These are phyloP conservation scores for Sebastes itinus DNA, from an alignment of 2,797 vertebrate species.

Conservation along the genomic window DNA sequence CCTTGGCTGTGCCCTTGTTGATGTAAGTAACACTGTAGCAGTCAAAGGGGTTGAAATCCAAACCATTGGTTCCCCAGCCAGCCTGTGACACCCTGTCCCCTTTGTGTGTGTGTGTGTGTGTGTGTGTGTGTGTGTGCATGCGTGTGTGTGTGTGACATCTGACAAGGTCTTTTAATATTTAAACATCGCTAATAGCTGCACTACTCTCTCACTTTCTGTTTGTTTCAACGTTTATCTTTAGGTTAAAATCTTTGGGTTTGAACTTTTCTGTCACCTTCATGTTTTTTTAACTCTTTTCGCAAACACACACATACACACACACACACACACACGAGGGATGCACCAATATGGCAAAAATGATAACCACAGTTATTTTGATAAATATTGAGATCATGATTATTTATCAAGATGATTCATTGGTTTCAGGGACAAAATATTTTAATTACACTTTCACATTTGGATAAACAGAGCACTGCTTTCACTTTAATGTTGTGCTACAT, in stretches of 20 bases:
- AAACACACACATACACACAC: too few species aligned
- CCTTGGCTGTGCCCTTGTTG: conserved; percentile 74
- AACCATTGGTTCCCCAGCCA: conserved; percentile 38
- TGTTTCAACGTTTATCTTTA: conserved; percentile 13
- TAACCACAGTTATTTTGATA: too few species aligned
- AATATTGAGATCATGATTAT: too few species aligned
- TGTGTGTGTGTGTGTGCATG: not conserved
- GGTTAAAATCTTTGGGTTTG: not conserved
- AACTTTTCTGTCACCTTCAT: not conserved
- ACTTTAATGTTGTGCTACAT: too few species aligned
- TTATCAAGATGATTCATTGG: too few species aligned
- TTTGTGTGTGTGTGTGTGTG: conserved; percentile 20
- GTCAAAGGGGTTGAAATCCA: conserved; percentile 67
- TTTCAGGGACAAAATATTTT: too few species aligned
- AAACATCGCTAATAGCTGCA: conserved; percentile 58
- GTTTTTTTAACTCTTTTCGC: too few species aligned
- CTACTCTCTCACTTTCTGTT: conserved; percentile 15
- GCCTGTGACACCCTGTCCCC: conserved; percentile 16
- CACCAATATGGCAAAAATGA: too few species aligned
- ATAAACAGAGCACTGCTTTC: too few species aligned
- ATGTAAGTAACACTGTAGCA: conserved; percentile 73
- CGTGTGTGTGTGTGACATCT: conserved; percentile 25
- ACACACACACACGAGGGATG: too few species aligned
- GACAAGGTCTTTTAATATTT: conserved; percentile 67
- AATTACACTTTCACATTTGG: too few species aligned